Evolutionary conservation across 2,797 vertebrate species (phyloP).

Genomic region (Melanitta fusca): DNA sequence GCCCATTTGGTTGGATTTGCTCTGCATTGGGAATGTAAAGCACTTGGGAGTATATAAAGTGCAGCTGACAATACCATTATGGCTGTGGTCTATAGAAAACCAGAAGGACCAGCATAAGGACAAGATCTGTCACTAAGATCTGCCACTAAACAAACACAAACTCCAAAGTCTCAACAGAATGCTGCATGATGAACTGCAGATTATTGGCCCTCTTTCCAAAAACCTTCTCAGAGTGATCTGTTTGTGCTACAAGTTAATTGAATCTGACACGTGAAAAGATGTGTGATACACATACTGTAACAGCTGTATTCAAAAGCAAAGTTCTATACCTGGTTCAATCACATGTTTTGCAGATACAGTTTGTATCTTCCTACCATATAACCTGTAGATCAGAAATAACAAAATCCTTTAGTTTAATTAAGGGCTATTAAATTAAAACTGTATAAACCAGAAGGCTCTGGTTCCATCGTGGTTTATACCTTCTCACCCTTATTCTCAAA

Average conservation of each 20-base stretch:
- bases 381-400: accelerated
- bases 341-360: background rate
- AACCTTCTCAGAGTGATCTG: accelerated
- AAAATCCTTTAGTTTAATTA: background rate
- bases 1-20: background rate
- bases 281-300: accelerated
- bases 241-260: background rate
- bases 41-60: accelerated
- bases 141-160: background rate
- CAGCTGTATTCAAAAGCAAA: background rate
- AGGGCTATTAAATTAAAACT: background rate
- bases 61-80: background rate
- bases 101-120: background rate
- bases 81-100: background rate
- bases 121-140: background rate
- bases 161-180: background rate
- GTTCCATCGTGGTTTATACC: background rate
- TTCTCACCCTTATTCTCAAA: background rate
- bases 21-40: background rate
- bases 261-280: background rate
- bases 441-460: background rate
- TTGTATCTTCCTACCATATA: accelerated
- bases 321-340: background rate
- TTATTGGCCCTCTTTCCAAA: accelerated
- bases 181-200: background rate